A percentile compares a stretch with the other conserved stretches of the same genome.
Evolutionary conservation across 1,140 invertebrate species (phyloP).

Genomic region (Aphidius ervi): DNA sequence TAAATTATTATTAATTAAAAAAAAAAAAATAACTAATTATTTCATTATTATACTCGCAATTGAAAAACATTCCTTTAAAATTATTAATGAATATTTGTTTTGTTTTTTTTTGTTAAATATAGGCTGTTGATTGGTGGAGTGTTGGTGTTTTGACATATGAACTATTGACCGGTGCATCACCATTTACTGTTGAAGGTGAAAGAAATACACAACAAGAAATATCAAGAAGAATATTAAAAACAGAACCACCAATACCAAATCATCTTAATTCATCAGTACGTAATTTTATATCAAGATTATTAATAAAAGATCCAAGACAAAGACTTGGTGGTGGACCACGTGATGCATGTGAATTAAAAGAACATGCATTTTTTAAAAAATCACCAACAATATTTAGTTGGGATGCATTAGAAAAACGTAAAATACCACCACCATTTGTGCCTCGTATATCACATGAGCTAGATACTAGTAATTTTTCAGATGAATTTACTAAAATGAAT

Average conservation of each 20-base stretch:
- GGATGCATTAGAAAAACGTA: conserved; percentile 68
- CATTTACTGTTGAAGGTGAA: conserved; percentile 94
- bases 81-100: not conserved
- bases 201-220: conserved; percentile 91
- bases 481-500: conserved; percentile 90
- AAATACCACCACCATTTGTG: conserved; percentile 76
- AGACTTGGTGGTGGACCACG: conserved; percentile 76
- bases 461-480: conserved; percentile 93
- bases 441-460: conserved; percentile 77
- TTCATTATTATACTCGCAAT: not conserved
- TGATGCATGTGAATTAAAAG: conserved; percentile 81
- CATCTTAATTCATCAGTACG: conserved; percentile 59
- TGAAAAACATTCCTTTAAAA: not conserved
- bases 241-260: conserved; percentile 80
- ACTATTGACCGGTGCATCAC: conserved; percentile 92
- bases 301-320: conserved; percentile 84
- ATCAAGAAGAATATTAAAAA: conserved; percentile 82
- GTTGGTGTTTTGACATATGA: conserved; percentile 96
- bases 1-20: conserved; percentile 15
- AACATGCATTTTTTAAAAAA: conserved; percentile 77
- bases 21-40: not conserved
- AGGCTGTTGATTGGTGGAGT: conserved; percentile 98
- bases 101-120: conserved; percentile 35
- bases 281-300: conserved; percentile 69
- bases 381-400: conserved; percentile 57